Evolutionary conservation across 2,888 invertebrate species (phyloP).

Genomic region (Lasiommata megera): DNA sequence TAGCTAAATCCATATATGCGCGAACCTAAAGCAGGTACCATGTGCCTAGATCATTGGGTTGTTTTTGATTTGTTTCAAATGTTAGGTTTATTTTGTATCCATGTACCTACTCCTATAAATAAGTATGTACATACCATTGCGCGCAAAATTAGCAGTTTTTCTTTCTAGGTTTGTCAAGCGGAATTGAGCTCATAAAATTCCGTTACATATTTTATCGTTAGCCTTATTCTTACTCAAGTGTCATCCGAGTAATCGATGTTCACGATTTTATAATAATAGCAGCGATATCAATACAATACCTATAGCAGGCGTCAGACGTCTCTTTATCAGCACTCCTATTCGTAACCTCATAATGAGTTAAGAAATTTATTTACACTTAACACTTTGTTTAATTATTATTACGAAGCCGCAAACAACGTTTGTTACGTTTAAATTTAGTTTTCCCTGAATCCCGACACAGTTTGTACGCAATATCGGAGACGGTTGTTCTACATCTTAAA

Average conservation of each 20-base stretch:
- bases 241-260: slow-evolving; percentile 4
- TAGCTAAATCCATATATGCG: no score
- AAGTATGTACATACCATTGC: no score
- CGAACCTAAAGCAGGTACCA: no score
- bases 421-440: background rate
- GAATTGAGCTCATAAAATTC: no score
- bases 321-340: slow-evolving; percentile 27
- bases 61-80: no score
- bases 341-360: slow-evolving; percentile 17
- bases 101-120: no score
- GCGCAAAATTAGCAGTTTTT: no score
- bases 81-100: no score
- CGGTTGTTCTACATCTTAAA: background rate
- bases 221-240: background rate
- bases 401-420: background rate
- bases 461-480: background rate
- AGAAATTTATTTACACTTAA: slow-evolving; percentile 12
- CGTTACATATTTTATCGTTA: no score
- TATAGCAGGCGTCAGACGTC: slow-evolving; percentile 9
- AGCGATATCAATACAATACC: background rate
- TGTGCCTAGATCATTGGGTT: no score
- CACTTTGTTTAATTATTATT: slow-evolving; percentile 9
- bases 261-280: slow-evolving; percentile 19
- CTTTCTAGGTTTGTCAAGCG: no score
- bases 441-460: background rate